Base-by-base conservation (phyloP, 2,888 invertebrate species). In the Opisthograptis luteolata region DNA sequence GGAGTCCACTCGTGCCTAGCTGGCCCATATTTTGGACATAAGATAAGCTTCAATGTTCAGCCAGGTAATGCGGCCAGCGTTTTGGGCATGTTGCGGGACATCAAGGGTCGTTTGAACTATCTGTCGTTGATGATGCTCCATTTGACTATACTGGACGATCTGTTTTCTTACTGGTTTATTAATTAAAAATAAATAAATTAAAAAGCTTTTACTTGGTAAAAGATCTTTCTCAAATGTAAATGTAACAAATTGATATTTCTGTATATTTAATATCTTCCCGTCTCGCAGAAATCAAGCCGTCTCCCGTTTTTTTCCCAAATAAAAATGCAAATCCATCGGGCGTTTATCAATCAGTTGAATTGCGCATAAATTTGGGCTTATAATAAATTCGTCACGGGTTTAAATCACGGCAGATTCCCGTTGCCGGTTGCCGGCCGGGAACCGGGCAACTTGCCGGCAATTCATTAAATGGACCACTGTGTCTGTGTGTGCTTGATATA, bases 391-490 rank as follows among this genome's bases (percentile, higher is more conserved):
- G 56, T 56, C 56, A 64, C 42, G 55, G 52, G 69, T 66, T 74
- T 80, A 74, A 82, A 84, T 84, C 82, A 81, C 69, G 70, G 64
- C 77, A 76, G 79, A 78, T 78, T 79, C 62, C 72, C 66, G 72
- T 19, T 35, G 30, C 40, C 57, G 66, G 64, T 17, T 13, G 13
- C 17, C 17, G 17, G 65, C 73, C 72, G 65, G 74, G 76, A 69
- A 78, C 75, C 77, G 73, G 79, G 73, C 68, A 64, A 79, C 75
- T 78, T 73, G 79, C 73, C 68, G 64, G 81, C 79, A 74, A 84
- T 84, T 81, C 83, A 86, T 85, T 85, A 84, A 82, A 77, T 70
- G 75, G 75, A 63, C 73, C 77, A 76, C 76, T 80, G 81, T 79
- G 82, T 79, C 83, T 69, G 76, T 77, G 76, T 75, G 76, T 76